Conservation (phyloP, 2,113 vertebrate species). For the Platichthys stellatus region DNA sequence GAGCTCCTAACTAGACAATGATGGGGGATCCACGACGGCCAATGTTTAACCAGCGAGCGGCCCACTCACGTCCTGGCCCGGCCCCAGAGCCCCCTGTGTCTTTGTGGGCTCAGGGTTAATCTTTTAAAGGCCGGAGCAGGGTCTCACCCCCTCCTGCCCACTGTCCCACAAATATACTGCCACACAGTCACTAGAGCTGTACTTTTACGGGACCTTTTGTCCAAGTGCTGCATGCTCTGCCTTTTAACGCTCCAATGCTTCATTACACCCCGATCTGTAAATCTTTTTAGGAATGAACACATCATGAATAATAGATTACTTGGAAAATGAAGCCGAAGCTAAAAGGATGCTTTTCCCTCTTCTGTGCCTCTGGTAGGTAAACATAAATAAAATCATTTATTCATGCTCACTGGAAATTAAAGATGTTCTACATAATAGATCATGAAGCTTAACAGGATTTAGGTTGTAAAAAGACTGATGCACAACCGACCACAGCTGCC, state of each 20-base stretch:
- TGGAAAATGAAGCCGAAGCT: constrained; percentile 24
- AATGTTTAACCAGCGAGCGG: constrained; percentile 78
- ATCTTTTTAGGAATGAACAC: constrained; percentile 43
- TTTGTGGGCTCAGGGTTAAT: constrained; percentile 77
- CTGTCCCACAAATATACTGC: constrained; percentile 75
- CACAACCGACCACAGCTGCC: constrained; percentile 25
- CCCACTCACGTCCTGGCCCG: constrained; percentile 68
- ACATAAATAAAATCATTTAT: constrained; percentile 34
- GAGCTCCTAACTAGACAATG: constrained; percentile 79
- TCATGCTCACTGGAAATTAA: constrained; percentile 11
- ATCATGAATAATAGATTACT: constrained; percentile 61
- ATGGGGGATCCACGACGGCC: constrained; percentile 57
- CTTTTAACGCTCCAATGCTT: constrained; percentile 36
- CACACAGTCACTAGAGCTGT: constrained; percentile 75
- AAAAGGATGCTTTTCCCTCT: constrained; percentile 4
- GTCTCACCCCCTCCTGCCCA: constrained; percentile 57
- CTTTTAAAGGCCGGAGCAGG: constrained; percentile 70
- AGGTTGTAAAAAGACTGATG: background rate
- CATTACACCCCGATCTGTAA: constrained; percentile 37
- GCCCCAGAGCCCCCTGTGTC: constrained; percentile 56
- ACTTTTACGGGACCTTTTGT: constrained; percentile 73
- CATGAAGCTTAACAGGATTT: background rate
- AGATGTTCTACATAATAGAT: constrained; percentile 11
- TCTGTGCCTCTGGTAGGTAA: constrained; percentile 5
- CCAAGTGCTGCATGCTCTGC: constrained; percentile 31